Evolutionary conservation across 2,113 vertebrate genomes (phyloP).

Genomic region (Psittacula cyanocephala): DNA sequence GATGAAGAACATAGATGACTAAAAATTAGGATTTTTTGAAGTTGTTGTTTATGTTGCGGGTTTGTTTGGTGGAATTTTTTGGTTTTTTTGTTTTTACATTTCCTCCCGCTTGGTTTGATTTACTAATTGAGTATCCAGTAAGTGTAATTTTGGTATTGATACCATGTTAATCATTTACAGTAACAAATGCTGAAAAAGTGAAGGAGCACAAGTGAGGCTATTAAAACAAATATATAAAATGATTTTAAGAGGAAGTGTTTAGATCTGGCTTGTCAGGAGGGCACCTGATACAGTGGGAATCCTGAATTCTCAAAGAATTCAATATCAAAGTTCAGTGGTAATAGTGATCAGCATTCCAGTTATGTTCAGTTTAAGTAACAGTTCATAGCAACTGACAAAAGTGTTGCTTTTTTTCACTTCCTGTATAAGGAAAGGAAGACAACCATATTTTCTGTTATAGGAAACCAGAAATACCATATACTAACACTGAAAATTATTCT

Average conservation of each 20-base stretch:
- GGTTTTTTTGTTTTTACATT: neutral
- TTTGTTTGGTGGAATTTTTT: too few relatives aligned
- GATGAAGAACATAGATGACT: neutral
- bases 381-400: neutral
- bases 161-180: neutral
- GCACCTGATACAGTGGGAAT: neutral
- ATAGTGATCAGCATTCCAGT: neutral
- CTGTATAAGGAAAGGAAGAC: neutral
- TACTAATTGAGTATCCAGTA: neutral
- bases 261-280: neutral
- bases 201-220: neutral
- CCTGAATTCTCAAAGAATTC: neutral
- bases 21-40: neutral
- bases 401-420: neutral
- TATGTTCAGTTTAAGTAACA: neutral
- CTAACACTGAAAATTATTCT: neutral
- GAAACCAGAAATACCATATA: neutral
- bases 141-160: neutral
- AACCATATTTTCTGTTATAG: fast-evolving
- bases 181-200: neutral
- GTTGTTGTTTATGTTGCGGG: neutral
- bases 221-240: neutral
- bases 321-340: neutral
- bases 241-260: neutral
- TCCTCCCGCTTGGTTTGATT: neutral